Base-by-base conservation (phyloP, 2,888 invertebrate species). In the Drosophila anomalata region DNA sequence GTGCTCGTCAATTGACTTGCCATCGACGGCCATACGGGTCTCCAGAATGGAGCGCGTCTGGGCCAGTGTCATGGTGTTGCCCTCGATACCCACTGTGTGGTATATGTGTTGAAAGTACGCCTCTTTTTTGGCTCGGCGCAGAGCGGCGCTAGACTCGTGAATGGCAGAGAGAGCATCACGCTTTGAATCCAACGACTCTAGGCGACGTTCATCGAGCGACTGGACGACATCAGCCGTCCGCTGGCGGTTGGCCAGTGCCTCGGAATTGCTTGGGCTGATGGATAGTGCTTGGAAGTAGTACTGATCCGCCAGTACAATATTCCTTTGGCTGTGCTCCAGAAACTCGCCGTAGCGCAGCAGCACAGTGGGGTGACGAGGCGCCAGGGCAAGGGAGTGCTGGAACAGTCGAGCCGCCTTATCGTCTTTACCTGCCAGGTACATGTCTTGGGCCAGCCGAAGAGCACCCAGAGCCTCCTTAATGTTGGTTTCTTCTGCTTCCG, bases 51-150 rank as follows among this genome's bases (percentile, higher is more conserved):
- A 96, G 75, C 98, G 93, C 0, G 99, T 97, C 91, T 99, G 97
- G 22, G 96, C 95, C 44, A 99, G 93, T 2, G 97, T 96, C 96
- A 99, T 97, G 0, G 99, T 99, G 90, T 99, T 99, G 0, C 99
- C 99, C 92, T 99, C 99, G 75, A 99, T 98, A 24, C 97, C 99
- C 20, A 98, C 98, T 0, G 98, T 98, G 89, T 99, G 99, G 91
- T 98, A 98, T 72, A 99, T 97, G 90, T 99, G 98, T 89, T 96
- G 95, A 90, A 97, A 98, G 91, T 98, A 99, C 1, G 97, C 97
- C 91, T 99, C 98, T 89, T 96, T 97, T 89, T 98, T 98, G 3
- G 97, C 96, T 85, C 97, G 94, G 55, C 97, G 93, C 76, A 98
- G 92, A 5, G 97, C 96, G 0, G 96, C 94, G 90, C 95, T 95